phyloP scores from a whole-genome alignment of 2,113 vertebrate genomes.

The Elephas maximus region DNA sequence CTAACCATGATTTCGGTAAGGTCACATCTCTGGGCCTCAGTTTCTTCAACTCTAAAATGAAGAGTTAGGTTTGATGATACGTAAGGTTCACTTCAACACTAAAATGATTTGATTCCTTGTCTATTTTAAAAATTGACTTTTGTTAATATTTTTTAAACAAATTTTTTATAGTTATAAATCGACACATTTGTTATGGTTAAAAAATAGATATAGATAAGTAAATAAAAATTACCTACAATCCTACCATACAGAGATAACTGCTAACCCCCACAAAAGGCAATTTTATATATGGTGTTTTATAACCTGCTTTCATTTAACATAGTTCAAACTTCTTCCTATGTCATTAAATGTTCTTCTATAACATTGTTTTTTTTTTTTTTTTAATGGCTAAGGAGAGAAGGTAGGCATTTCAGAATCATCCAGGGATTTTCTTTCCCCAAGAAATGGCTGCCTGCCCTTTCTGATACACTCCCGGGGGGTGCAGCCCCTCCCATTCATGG shows the following conservation, averaged over 20 bases:
- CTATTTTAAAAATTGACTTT: background rate
- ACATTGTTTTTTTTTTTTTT: constrained; percentile 30
- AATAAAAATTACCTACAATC: background rate
- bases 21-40: background rate
- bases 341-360: constrained; percentile 25
- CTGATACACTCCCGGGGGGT: background rate
- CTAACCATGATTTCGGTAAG: background rate
- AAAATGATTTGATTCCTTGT: background rate
- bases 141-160: constrained; percentile 20
- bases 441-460: background rate
- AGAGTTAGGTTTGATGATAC: background rate
- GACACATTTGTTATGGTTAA: background rate
- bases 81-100: background rate
- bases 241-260: background rate
- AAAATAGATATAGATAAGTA: background rate
- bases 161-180: constrained; percentile 1
- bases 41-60: constrained; percentile 42
- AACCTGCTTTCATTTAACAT: background rate
- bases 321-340: constrained; percentile 13
- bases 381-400: background rate
- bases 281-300: background rate
- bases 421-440: background rate
- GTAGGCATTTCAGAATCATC: background rate
- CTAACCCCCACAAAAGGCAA: background rate
- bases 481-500: background rate